Evolutionary conservation across 2,113 vertebrate genomes (phyloP), one percentile per base, ranked within the genome.

Genomic region (Pantherophis guttatus): DNA sequence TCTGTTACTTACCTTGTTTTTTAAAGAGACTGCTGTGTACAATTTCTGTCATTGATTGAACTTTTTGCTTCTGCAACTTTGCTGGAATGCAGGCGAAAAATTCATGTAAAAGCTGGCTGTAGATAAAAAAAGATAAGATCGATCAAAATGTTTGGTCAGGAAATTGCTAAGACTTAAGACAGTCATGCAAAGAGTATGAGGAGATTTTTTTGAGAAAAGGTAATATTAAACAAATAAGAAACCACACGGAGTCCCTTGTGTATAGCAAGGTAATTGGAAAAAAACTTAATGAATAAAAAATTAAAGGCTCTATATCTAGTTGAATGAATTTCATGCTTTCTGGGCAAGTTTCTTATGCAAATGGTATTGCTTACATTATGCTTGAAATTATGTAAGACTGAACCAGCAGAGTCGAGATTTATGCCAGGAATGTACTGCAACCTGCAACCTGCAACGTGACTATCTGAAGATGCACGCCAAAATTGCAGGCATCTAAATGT

Each of bases 41-140:
- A 0, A 99, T 99, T 97, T 99, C 99, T 55, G 98, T 99, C 99
- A 99, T 99, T 93, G 99, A 99, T 90, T 98, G 96, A 62, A 99
- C 98, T 96, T 99, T 99, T 96, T 99, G 99, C 95, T 99, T 99
- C 97, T 99, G 99, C 17, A 99, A 98, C 81, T 98, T 99, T 95
- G 98, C 98, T 9, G 99, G 98, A 94, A 99, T 99, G 97, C 99
- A 99, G 92, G 98, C 98, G 55, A 99, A 99, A 96, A 99, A 99
- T 94, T 99, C 98, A 87, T 98, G 98, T 0, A 99, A 97, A 70
- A 99, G 97, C 93, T 99, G 98, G 98, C 99, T 99, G 97, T 44
- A 95, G 26, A 92, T 23, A 62, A 94, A 91, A 95, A 95, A 9
- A 52, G 11, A 70, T 33, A 26, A 91, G 94, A 90, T 2, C 4